A percentile compares a stretch with the other conserved stretches of the same genome.
phyloP scores from a whole-genome alignment of 2,113 vertebrate genomes.

The Engystomops pustulosus region DNA sequence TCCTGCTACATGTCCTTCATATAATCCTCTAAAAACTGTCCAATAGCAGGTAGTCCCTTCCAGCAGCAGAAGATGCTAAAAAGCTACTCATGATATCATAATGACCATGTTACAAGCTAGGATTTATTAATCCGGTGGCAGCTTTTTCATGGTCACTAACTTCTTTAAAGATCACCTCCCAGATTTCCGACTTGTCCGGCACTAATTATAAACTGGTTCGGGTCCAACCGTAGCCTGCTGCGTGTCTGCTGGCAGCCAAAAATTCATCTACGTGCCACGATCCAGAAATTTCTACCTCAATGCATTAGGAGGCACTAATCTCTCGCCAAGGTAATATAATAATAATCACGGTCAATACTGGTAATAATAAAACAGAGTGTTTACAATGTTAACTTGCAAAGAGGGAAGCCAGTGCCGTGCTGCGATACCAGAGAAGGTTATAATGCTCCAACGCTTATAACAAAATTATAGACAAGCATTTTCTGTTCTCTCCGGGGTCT shows the following conservation, averaged over 20 bases:
- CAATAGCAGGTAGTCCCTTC: not conserved
- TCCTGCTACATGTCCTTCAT: not conserved
- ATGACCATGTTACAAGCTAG: slow-evolving; percentile 3
- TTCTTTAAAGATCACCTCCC: not conserved
- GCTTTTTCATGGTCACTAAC: slow-evolving; percentile 25
- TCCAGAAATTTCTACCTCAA: slow-evolving; percentile 28
- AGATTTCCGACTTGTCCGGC: not conserved
- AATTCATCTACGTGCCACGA: not conserved
- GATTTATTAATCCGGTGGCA: slow-evolving; percentile 16
- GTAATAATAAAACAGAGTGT: slow-evolving; percentile 38
- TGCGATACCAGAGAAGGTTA: slow-evolving; percentile 61
- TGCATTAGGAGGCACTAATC: slow-evolving; percentile 4
- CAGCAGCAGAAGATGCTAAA: not conserved
- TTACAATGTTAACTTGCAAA: slow-evolving; percentile 49
- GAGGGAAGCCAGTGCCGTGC: slow-evolving; percentile 29
- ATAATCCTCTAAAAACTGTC: not conserved
- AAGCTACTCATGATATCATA: slow-evolving; percentile 16
- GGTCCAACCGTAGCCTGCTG: not conserved
- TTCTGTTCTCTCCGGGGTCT: slow-evolving; percentile 69
- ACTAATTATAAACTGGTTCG: not conserved
- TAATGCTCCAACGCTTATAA: slow-evolving; percentile 73
- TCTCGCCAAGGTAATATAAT: slow-evolving; percentile 23
- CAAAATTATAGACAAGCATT: slow-evolving; percentile 75
- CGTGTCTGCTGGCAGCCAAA: not conserved
- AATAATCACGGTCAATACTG: slow-evolving; percentile 42